Evolutionary conservation across 2,888 invertebrate genomes (phyloP), one percentile per base, ranked within the genome.

Genomic region (Perithous albicinctus): DNA sequence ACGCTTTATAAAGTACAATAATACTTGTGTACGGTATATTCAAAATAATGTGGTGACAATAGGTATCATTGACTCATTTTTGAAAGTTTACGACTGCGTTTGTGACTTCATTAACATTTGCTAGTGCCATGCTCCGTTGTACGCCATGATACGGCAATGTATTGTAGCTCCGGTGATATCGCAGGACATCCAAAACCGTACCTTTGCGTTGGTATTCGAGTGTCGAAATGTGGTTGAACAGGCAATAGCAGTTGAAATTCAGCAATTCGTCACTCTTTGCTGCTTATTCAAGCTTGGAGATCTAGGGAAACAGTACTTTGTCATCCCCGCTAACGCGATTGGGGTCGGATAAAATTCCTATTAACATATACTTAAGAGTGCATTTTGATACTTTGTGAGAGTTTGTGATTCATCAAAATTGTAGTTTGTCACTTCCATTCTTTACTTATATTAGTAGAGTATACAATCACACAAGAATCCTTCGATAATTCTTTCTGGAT

Each of bases 41-140:
- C 8, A 29, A 2, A 29, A 56, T 2, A 29, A n/a, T 12, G 10
- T n/a, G n/a, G 56, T n/a, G 8, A 29, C 2, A 10, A 29, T 56
- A n/a, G 56, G 56, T 10, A 29, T 56, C 20, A 56, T 56, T 56
- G 10, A 56, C 0, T 29, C 56, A 12, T 56, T 56, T n/a, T 6
- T 56, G 5, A 56, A 56, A 56, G 56, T 56, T 2, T 56, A 2
- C n/a, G n/a, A 56, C 29, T 56, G 56, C 12, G 12, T 2, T 5
- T 56, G 56, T 4, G n/a, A 29, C 7, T 26, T 12, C 29, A n/a
- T n/a, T n/a, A 29, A 56, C 29, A 26, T 56, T n/a, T 56, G 32
- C 56, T 12, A 56, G 12, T 56, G 56, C n/a, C n/a, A 56, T 29
- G n/a, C 56, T 29, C 56, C 56, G 12, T 26, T 56, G 26, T 56